Base-by-base conservation (phyloP, 1,140 invertebrate genomes). In the Pachypeltis micranthus region DNA sequence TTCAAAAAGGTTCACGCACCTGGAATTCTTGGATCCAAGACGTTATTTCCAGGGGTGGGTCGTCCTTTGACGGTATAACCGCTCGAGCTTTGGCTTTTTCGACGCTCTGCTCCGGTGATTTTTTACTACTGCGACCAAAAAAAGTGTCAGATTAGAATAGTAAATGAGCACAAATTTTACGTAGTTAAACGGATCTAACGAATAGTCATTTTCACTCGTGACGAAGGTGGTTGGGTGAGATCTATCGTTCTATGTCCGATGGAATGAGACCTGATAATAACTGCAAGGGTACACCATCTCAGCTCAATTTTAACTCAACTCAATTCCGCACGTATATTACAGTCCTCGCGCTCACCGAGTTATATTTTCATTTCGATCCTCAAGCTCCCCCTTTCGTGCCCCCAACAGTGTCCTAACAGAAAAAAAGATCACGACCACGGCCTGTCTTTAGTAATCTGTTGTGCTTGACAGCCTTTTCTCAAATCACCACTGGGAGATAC, bases 21-120 rank as follows among this genome's bases (percentile, higher is more conserved):
- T 83, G 84, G 76, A 84, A 90, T 71, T 85, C 85, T 65, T 80
- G 72, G 61, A 91, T 73, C 88, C 88, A 92, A 68, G 83, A 80
- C 63, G 77, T 80, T 74, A 91, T 80, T 73, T 88, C 86, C 10
- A 85, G 82, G 27, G 88, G 88, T 58, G 88, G 87, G 77, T 88
- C 86, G 68, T 87, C 85, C 74, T 86, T 86, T 2, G 87, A 86
- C 21, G 86, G 84, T 69, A 90, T 87, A 34, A 84, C 73, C 67
- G 75, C 79, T 70, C 76, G 72, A 61, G 75, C 73, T 72, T 79
- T 79, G 19, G 70, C 70, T 67, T 78, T 78, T 44, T 78, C 63
- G 24, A 51, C 39, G 59, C 63, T 39, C 21, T 61, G 67, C 44
- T 64, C 59, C 34, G 59, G 60, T 59, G 65, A 65, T 56, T 68